Percentiles rank a stretch among this genome's conserved stretches.
Conservation (phyloP, 2,113 vertebrate genomes). For the Ia io region DNA sequence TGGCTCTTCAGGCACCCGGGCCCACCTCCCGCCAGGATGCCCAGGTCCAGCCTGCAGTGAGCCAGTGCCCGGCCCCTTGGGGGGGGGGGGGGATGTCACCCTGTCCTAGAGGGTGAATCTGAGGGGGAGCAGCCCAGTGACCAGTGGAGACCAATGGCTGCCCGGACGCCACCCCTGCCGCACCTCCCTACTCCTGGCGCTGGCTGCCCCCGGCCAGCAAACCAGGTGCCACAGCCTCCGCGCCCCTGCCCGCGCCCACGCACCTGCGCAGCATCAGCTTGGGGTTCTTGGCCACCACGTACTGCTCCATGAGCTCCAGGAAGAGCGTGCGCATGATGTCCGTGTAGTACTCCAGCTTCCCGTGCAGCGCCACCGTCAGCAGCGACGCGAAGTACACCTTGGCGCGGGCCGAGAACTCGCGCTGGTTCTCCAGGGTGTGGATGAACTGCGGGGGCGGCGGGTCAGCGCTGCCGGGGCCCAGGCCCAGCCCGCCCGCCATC, state of each 20-base stretch:
- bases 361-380: slow-evolving; percentile 96
- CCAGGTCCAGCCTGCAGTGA: neutral
- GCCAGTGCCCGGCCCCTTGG: neutral
- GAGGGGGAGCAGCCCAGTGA: neutral
- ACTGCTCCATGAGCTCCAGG: slow-evolving; percentile 96
- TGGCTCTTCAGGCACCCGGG: neutral
- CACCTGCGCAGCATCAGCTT: slow-evolving; percentile 98
- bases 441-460: slow-evolving; percentile 86
- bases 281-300: slow-evolving; percentile 96
- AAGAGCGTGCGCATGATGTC: slow-evolving; percentile 97
- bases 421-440: slow-evolving; percentile 93
- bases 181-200: rapidly evolving
- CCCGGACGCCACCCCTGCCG: neutral
- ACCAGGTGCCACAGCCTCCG: neutral
- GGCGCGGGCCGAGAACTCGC: slow-evolving; percentile 92
- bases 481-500: rapidly evolving
- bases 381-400: slow-evolving; percentile 96
- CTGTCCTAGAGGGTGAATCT: rapidly evolving
- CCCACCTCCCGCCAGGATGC: rapidly evolving
- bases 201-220: neutral
- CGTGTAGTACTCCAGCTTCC: slow-evolving; percentile 97
- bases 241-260: neutral
- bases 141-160: neutral
- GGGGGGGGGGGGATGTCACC: rapidly evolving
- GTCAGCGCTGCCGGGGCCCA: neutral